Base-by-base conservation (phyloP, 2,797 vertebrate genomes). In the Danio albolineatus region DNA sequence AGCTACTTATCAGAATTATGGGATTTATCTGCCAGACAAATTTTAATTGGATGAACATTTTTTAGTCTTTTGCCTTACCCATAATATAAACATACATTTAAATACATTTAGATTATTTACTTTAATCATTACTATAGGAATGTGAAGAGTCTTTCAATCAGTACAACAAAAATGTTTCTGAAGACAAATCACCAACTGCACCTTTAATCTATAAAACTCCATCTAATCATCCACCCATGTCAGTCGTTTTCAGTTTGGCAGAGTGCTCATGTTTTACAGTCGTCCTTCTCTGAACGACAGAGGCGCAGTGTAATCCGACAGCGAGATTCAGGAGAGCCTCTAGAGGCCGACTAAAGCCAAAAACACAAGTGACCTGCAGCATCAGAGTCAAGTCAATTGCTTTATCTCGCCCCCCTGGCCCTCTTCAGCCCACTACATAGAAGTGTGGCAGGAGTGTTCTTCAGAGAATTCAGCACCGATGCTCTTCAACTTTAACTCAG, bases 281-380 rank as follows among this genome's bases (percentile, higher is more conserved):
- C 16, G 49, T 43, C 41, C 51, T 12, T 49, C 61, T 66, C 39
- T 78, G 75, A 78, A 78, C 54, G 44, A 60, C 44, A 60, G 44
- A 69, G 65, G 21, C 17, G 10, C n/a, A 19, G 76, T 57, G 46
- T 49, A 78, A 60, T 78, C 65, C 70, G 76, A 78, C 77, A 64
- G 77, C 39, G 16, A 10, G 21, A 54, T 62, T 79, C 56, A 64
- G 19, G 48, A 54, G 19, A 28, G 59, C 16, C 77, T 79, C 67
- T 53, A 64, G 67, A 72, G 77, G 59, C 67, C 57, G 43, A 72
- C 48, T 28, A 2, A 16, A 71, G 77, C 49, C 77, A 62, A 79
- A 78, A 72, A 62, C 67, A 79, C 67, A 72, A 62, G 46, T 79
- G 67, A 71, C 67, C 77, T 79, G 77, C 67, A 79, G 67, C 59